Evolutionary conservation across 1,140 invertebrate species (phyloP), one percentile per base, ranked within the genome.

Genomic region (Lineus longissimus): DNA sequence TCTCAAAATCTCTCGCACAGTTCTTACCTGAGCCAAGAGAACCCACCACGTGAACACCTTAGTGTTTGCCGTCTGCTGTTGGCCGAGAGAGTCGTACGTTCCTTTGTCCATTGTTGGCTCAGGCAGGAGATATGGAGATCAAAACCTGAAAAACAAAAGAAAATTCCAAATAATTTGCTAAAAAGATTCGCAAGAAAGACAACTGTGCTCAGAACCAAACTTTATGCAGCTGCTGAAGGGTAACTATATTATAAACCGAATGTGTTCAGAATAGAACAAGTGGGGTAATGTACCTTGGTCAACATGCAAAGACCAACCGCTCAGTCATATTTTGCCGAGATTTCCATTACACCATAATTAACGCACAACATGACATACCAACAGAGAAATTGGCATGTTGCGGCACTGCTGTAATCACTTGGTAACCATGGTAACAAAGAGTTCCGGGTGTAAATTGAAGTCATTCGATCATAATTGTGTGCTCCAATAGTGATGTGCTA

Each of bases 21-120:
- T 36, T 36, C 40, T 23, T 17, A 72, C 55, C 65, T 81, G 76
- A 17, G 73, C 67, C 7, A 74, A n/a, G 4, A 79, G 65, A n/a
- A 79, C 73, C 25, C 77, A 68, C 58, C 67, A 66, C 13, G 74
- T 76, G 66, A 79, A 81, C 27, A 63, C 69, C 22, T 69, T 68
- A 68, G 78, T 61, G 55, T 68, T 72, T 25, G 65, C 59, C 13
- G 68, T 65, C 36, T 63, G 55, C 31, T 57, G 59, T 17, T 61
- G 51, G 29, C 51, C 51, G 11, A 60, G 31, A 4, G 61, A 59
- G 27, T 69, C 61, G 54, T 63, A 63, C 55, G n/a, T n/a, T 7
- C 33, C 33, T 36, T 69, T 58, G 30, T 66, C 61, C 64, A 69
- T 69, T 43, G 61, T 61, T 45, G 30, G n/a, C n/a, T 51, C 9